Evolutionary conservation across 2,797 vertebrate species (phyloP), one percentile per base, ranked within the genome.

Genomic region (Mormyrops boulengeri): DNA sequence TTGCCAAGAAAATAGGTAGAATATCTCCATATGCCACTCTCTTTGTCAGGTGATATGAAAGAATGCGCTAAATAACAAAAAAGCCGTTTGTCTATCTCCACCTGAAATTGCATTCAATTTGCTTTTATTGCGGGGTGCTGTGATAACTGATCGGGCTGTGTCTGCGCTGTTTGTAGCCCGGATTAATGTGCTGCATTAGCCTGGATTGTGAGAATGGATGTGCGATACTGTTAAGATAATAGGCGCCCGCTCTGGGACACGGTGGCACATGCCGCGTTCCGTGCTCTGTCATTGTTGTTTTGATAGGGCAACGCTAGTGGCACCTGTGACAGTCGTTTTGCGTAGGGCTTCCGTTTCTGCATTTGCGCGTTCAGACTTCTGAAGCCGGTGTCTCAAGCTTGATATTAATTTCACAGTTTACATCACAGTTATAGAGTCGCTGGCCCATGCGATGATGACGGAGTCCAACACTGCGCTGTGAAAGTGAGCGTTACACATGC

Each of bases 121-220:
- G 50, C 47, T 53, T 50, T 86, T 26, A 53, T 85, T 47, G n/a
- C 8, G 3, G 49, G 82, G 82, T 85, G n/a, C 47, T 85, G 82
- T 49, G 82, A 50, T 85, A 85, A 85, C 49, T 52, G 82, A 50
- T 85, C 47, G 49, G 41, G 44, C 41, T 47, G 41, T 12, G 82
- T 49, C 41, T 47, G 41, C 8, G 82, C 82, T 12, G 82, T 52
- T 85, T 85, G 44, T 49, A 50, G 41, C 82, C n/a, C 47, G 12
- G 82, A 85, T 85, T 85, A 85, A 85, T 85, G 82, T 85, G 82
- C 82, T 30, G 44, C 82, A 85, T 85, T 85, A 85, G 47, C 82
- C 82, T 85, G 82, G 22, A 85, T 52, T 17, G 84, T 52, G 84
- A 30, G 26, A 55, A 55, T 86, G 84, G 47, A 86, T 53, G 84